Conservation (phyloP, 1,140 invertebrate species). For the Microplitis demolitor region DNA sequence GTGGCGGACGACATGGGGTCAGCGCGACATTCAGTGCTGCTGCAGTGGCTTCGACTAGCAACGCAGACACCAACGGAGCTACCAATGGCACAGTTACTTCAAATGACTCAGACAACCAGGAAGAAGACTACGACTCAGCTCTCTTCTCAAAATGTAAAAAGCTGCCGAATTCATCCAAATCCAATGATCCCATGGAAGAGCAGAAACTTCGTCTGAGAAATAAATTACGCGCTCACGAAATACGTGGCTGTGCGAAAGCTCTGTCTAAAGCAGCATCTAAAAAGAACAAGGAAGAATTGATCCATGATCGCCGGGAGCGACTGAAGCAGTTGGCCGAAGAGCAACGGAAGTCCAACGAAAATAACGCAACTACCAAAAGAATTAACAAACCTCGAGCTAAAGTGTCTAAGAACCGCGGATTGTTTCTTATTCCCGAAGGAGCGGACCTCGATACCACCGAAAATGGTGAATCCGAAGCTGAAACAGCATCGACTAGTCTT, state of each 20-base stretch:
- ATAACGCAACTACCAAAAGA: constrained; percentile 7
- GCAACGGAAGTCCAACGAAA: constrained; percentile 15
- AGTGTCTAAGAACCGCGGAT: constrained; percentile 36
- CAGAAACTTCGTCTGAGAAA: no score
- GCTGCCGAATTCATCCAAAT: no score
- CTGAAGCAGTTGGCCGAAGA: constrained; percentile 38
- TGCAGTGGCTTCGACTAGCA: constrained; percentile 1
- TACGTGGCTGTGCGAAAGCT: constrained; percentile 7
- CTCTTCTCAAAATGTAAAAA: no score
- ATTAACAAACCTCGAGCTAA: constrained; percentile 37
- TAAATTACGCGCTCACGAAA: no score
- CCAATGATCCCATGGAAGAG: no score
- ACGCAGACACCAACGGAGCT: not conserved
- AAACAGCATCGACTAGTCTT: not conserved
- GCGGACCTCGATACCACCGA: not conserved
- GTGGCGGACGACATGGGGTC: constrained; percentile 14
- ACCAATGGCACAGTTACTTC: not conserved
- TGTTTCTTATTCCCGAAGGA: constrained; percentile 35
- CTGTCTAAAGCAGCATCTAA: not conserved
- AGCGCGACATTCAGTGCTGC: constrained; percentile 13
- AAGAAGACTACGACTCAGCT: no score
- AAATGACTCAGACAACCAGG: not conserved
- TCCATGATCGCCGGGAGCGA: constrained; percentile 35
- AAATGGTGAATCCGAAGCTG: not conserved
- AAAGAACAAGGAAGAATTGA: constrained; percentile 30